Evolutionary conservation across 2,888 invertebrate genomes (phyloP), one percentile per base, ranked within the genome.

Genomic region (Julus scandinavius): DNA sequence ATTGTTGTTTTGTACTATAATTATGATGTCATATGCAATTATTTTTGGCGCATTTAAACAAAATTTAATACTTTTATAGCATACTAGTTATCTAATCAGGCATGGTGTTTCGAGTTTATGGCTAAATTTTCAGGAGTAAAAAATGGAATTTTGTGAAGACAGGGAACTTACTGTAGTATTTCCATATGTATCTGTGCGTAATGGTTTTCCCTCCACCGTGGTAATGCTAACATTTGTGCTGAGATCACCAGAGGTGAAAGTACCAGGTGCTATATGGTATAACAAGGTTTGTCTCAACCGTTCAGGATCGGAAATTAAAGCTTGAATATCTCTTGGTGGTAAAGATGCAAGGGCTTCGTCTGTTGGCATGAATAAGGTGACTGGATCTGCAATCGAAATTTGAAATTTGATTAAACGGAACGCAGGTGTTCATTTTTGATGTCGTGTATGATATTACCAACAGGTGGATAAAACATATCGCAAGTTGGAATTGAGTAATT

Each of bases 191-290:
- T 88, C 88, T 50, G 88, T 85, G 38, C 63, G 84, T 58, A 88
- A 54, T 38, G 88, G 88, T 85, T 88, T 84, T 50, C 88, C 88
- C 54, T 88, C 85, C 38, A 88, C 88, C 40, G 88, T 88, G n/a
- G 85, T 88, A 54, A 88, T 88, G 85, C 85, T 88, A 50, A 85
- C 85, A 85, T 88, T 88, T 40, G 38, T 41, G 54, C 58, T 88
- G 85, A 88, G 85, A 40, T 85, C 85, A 50, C 85, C n/a, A 50
- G 88, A 88, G 50, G 88, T 89, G 38, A 89, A 89, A 4, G 90
- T 91, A 11, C 91, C 90, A 7, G 90, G 90, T 29, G 91, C 90
- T 9, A 92, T 91, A 89, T 92, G 92, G 89, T 91, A 91, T 85
- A 90, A 90, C 87, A 92, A 88, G 54, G 90, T 89, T 85, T 90